phyloP scores from a whole-genome alignment of 2,113 vertebrate species.

The Leptocoma aspasia region DNA sequence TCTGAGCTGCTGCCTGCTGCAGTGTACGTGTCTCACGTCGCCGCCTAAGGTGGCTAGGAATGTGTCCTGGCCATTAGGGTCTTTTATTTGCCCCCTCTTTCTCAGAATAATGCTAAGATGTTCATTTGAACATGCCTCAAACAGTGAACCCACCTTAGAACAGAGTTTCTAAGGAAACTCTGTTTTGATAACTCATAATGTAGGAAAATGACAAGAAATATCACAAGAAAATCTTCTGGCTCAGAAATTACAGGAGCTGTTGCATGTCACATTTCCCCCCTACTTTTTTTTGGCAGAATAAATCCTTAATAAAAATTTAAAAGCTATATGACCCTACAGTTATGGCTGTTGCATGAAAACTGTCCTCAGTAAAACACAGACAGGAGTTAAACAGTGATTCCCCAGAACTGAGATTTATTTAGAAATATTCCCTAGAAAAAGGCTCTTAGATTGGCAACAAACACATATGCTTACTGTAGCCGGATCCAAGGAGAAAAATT shows the following conservation, averaged over 20 bases:
- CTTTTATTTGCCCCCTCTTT: not conserved
- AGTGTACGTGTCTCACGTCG: fast-evolving
- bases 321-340: not conserved
- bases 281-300: not conserved
- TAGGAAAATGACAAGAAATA: not conserved
- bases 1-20: not conserved
- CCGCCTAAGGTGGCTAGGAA: not conserved
- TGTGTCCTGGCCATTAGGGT: fast-evolving
- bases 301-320: not conserved
- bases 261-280: not conserved
- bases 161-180: not conserved
- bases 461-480: not conserved
- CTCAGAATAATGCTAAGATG: not conserved
- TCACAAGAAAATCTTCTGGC: not conserved
- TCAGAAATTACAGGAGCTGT: not conserved
- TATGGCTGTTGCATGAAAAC: not conserved
- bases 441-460: not conserved
- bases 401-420: not conserved
- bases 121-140: not conserved
- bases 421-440: not conserved
- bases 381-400: not conserved
- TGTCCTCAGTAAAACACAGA: not conserved
- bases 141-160: not conserved
- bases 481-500: not conserved
- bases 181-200: not conserved